Evolutionary conservation across 2,888 invertebrate genomes (phyloP), one percentile per base, ranked within the genome.

Genomic region (Emmelina monodactyla): DNA sequence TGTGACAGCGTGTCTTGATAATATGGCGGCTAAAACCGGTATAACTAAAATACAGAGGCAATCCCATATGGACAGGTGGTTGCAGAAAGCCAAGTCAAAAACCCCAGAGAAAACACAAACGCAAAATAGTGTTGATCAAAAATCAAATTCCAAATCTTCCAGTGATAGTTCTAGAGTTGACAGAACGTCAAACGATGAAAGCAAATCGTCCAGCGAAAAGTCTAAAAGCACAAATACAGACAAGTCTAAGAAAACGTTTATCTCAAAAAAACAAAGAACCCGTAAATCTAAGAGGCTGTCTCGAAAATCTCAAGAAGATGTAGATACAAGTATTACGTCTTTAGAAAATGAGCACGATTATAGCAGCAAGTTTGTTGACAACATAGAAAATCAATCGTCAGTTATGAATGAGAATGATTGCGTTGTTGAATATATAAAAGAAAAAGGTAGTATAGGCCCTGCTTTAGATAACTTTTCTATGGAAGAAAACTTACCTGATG

Each of bases 31-130:
- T 2, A 79, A 78, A 54, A 69, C 75, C 16, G 80, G 79, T 15
- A 73, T 73, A n/a, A 68, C 68, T 1, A 75, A 68, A 46, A 76
- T 80, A 6, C 72, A 78, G 49, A 69, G 55, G 37, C 81, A 81
- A 44, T 76, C 80, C 0, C 80, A 81, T 37, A 81, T 81, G 81
- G 81, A 81, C 37, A 58, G 71, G 28, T 81, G 81, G 81, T 50
- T 81, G 5, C 72, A 76, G 33, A 81, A 81, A 54, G 80, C 81
- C 0, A 81, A 81, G 41, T 75, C 79, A 1, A 79, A 78, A 51
- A 78, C 79, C 1, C 79, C 79, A 33, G 79, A 79, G 38, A 79
- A 79, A 53, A 56, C 51, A 9, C 55, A 61, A 36, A 55, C 3
- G 9, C 12, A 13, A 13, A 12, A 5, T 12, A 49, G 32, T 31